Percentiles rank a stretch among this genome's conserved stretches.
Evolutionary conservation across 2,888 invertebrate species (phyloP).

Genomic region (Ophioninae sp.): DNA sequence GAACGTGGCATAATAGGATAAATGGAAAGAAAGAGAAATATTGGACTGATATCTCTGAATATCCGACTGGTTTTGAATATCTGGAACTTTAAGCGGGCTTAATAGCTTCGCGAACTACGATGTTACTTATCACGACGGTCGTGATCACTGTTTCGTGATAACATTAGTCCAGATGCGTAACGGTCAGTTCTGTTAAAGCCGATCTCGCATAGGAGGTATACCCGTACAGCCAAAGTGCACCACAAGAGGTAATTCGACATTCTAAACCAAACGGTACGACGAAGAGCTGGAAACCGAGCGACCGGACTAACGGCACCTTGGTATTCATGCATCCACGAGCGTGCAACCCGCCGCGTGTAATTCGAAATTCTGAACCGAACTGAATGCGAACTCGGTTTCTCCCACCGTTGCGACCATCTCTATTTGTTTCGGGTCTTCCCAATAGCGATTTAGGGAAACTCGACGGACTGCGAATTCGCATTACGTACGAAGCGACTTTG

Average conservation of each 20-base stretch:
- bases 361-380: conserved; percentile 54
- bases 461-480: conserved; percentile 30
- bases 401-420: conserved; percentile 31
- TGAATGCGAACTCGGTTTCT: conserved; percentile 49
- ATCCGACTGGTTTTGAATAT: background rate
- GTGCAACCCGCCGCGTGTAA: conserved; percentile 55
- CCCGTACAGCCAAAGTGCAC: conserved; percentile 21
- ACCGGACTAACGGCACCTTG: conserved; percentile 16
- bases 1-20: too few relatives aligned
- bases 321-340: conserved; percentile 37
- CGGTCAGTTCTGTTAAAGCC: conserved; percentile 8
- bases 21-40: too few relatives aligned
- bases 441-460: conserved; percentile 26
- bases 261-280: conserved; percentile 51
- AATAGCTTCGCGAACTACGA: conserved; percentile 4
- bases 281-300: conserved; percentile 32
- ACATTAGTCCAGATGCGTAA: conserved; percentile 6
- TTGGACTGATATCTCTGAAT: background rate
- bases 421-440: conserved; percentile 23
- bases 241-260: conserved; percentile 53
- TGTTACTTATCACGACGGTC: background rate
- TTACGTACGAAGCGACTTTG: conserved; percentile 8
- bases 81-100: conserved; percentile 2
- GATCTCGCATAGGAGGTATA: background rate
- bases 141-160: conserved; percentile 1